phyloP scores from a whole-genome alignment of 2,888 invertebrate genomes.

The Epinotia demarniana region DNA sequence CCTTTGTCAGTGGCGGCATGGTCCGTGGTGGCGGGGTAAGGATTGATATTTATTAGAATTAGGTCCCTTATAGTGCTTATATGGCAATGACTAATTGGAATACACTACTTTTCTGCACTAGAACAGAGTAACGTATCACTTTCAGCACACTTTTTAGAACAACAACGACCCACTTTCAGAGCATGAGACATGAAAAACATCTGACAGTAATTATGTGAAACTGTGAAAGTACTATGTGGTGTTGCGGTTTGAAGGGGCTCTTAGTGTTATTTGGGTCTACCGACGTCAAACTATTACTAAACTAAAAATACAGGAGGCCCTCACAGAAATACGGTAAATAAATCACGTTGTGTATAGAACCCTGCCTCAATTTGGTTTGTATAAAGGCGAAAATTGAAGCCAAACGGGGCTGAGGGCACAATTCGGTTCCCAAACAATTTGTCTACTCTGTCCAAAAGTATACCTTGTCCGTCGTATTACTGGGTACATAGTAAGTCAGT shows the following conservation, averaged over 20 bases:
- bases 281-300: slow-evolving; percentile 2
- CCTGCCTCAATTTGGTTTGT: background rate
- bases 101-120: no score
- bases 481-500: background rate
- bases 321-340: background rate
- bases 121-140: no score
- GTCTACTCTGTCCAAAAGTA: background rate
- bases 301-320: slow-evolving; percentile 7
- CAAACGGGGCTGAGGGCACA: background rate
- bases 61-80: no score
- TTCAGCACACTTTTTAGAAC: no score
- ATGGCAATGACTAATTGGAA: no score
- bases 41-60: no score
- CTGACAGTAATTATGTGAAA: background rate
- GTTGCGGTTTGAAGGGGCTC: slow-evolving; percentile 2
- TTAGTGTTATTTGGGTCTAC: slow-evolving; percentile 10
- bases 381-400: slow-evolving; percentile 6
- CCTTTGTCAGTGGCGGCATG: no score
- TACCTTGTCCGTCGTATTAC: background rate
- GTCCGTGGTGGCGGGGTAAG: no score
- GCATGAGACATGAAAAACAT: no score
- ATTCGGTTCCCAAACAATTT: background rate
- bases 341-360: background rate
- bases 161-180: no score
- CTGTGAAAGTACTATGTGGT: background rate